phyloP scores from a whole-genome alignment of 2,797 vertebrate species.

The Graptemys geographica region DNA sequence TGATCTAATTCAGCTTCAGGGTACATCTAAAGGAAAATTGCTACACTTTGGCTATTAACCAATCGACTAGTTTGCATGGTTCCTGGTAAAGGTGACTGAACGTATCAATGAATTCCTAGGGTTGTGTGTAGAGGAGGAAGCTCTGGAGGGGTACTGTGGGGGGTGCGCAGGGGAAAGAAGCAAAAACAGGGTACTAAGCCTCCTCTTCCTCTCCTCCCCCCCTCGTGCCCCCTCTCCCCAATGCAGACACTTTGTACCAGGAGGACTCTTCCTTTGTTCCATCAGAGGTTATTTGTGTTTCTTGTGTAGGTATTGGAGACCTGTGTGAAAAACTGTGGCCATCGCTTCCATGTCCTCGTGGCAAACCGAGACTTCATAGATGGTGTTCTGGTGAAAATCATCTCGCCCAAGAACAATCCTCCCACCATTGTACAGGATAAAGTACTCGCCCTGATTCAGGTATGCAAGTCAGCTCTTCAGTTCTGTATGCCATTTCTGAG shows the following conservation, averaged over 20 bases:
- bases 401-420: constrained; percentile 97
- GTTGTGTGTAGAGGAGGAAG: background rate
- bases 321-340: constrained; percentile 98
- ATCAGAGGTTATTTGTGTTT: background rate
- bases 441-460: constrained; percentile 97
- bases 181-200: background rate
- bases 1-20: background rate
- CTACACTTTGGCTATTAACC: background rate
- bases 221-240: background rate
- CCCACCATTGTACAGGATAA: constrained; percentile 98
- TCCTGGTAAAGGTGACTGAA: background rate
- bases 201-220: background rate
- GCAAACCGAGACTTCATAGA: constrained; percentile 97
- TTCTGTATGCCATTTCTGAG: constrained; percentile 48
- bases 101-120: background rate
- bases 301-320: constrained; percentile 93
- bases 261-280: background rate
- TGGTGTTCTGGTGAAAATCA: constrained; percentile 95
- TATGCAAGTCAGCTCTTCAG: constrained; percentile 69
- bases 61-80: background rate
- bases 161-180: background rate
- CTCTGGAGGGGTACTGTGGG: background rate
- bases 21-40: background rate
- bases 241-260: background rate
- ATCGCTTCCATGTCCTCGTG: constrained; percentile 95